phyloP scores from a whole-genome alignment of 2,113 vertebrate genomes.

The Tor tambroides region DNA sequence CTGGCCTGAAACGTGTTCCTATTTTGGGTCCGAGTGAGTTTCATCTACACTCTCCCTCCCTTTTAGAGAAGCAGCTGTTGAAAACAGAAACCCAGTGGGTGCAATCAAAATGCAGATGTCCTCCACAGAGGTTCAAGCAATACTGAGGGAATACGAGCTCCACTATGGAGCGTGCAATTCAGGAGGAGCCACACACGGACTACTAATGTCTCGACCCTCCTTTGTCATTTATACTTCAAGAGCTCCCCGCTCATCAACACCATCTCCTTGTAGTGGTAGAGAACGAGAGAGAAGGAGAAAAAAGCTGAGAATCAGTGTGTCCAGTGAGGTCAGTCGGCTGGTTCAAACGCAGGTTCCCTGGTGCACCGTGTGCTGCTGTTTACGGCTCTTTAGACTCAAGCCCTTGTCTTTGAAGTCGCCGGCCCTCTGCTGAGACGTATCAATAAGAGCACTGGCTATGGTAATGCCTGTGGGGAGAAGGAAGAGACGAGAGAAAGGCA shows the following conservation, averaged over 20 bases:
- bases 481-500: background rate
- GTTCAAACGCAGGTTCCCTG: conserved; percentile 93
- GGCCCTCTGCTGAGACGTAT: conserved; percentile 87
- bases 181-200: conserved; percentile 35
- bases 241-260: background rate
- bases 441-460: conserved; percentile 89
- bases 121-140: conserved; percentile 31
- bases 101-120: conserved; percentile 34
- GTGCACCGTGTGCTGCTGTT: conserved; percentile 84
- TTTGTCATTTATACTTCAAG: conserved; percentile 46
- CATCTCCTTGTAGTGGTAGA: conserved; percentile 1
- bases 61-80: background rate
- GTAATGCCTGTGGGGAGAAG: conserved; percentile 80
- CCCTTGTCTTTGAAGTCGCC: conserved; percentile 87
- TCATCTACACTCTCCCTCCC: background rate
- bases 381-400: conserved; percentile 85
- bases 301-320: background rate
- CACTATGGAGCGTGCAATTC: conserved; percentile 41
- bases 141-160: conserved; percentile 15
- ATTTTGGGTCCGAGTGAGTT: background rate
- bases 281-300: background rate
- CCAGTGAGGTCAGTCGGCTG: background rate
- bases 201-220: conserved; percentile 24
- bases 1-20: background rate
- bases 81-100: background rate